Conservation (phyloP, 2,797 vertebrate genomes). For the Chiropotes sagulatus region DNA sequence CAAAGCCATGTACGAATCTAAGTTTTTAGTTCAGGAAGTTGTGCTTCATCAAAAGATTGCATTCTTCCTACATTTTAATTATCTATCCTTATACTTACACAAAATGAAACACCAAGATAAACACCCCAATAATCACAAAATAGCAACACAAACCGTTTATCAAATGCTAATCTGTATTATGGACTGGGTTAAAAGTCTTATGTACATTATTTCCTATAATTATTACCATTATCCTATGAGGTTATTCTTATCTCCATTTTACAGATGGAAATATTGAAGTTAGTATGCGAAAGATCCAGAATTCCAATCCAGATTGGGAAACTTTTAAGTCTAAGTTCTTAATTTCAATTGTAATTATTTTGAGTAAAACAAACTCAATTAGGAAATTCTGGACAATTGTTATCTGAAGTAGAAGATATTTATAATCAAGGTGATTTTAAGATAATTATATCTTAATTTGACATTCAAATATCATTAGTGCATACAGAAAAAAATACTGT, state of each 20-base stretch:
- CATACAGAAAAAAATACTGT: background rate
- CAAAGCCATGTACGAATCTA: background rate
- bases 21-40: background rate
- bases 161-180: background rate
- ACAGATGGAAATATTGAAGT: background rate
- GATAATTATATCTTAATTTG: background rate
- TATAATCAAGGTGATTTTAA: conserved; percentile 24
- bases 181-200: background rate
- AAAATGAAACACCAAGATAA: background rate
- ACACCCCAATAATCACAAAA: background rate
- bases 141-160: background rate
- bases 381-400: background rate
- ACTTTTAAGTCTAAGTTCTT: background rate
- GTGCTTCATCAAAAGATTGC: background rate
- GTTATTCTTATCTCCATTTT: background rate
- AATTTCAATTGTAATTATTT: background rate
- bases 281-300: background rate
- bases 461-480: background rate
- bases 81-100: background rate
- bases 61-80: background rate
- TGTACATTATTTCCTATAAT: background rate
- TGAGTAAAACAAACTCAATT: background rate
- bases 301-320: background rate
- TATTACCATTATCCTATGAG: background rate
- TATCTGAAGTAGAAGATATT: background rate